Evolutionary conservation across 1,140 invertebrate species (phyloP).

Genomic region (Cepaea nemoralis): DNA sequence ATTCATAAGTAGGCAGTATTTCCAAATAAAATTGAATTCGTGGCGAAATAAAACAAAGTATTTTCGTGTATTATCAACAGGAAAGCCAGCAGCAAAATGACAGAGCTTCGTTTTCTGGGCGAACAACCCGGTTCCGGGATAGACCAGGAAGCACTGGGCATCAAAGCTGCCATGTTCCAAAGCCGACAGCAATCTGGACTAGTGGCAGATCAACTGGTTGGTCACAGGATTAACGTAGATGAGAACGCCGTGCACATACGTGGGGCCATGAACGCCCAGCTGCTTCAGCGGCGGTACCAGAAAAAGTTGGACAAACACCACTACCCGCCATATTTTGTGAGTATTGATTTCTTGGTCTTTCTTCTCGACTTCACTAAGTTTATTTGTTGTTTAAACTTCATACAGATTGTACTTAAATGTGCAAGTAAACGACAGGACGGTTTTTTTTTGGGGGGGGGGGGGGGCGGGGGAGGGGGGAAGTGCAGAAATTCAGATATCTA

Average conservation of each 20-base stretch:
- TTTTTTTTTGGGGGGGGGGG: no score
- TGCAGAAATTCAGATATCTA: no score
- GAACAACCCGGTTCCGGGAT: slow-evolving; percentile 75
- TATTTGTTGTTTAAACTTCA: no score
- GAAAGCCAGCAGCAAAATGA: slow-evolving; percentile 43
- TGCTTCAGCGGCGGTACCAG: slow-evolving; percentile 54
- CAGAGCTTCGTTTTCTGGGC: slow-evolving; percentile 32
- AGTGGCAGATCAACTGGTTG: slow-evolving; percentile 63
- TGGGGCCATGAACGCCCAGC: slow-evolving; percentile 61
- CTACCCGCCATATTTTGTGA: slow-evolving; percentile 67
- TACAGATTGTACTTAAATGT: no score
- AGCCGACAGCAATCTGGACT: slow-evolving; percentile 70
- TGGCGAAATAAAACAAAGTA: no score
- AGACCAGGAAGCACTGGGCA: slow-evolving; percentile 88
- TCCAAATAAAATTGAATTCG: no score
- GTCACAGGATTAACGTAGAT: slow-evolving; percentile 79
- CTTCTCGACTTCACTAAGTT: no score
- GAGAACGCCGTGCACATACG: slow-evolving; percentile 76
- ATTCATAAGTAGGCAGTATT: no score
- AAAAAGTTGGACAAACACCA: slow-evolving; percentile 62
- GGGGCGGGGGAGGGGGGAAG: no score
- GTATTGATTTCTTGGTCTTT: no score
- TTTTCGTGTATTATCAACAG: slow-evolving; percentile 43
- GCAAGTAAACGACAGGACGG: no score
- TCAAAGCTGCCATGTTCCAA: slow-evolving; percentile 90